Base-by-base conservation (phyloP, 2,797 vertebrate species). In the Sciurus carolinensis region DNA sequence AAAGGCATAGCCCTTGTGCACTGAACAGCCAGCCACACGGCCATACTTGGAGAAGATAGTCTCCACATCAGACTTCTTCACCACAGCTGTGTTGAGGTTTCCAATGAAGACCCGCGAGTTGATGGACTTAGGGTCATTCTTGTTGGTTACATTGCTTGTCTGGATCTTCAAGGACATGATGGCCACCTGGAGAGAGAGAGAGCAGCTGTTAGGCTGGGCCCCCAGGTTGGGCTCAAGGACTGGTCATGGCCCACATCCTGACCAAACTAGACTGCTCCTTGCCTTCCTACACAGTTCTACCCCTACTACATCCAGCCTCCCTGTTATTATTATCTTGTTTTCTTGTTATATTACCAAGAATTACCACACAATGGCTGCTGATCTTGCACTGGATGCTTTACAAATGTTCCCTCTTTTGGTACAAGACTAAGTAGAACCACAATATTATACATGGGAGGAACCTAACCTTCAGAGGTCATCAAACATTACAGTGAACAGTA, bases 31-130 rank as follows among this genome's bases (percentile, higher is more conserved):
- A 0, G 99, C 98, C 95, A 99, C 99, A 0, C 99, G 98, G 76
- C 99, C 99, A 0, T 99, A 99, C 98, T 99, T 99, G 80, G 99
- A 99, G 98, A 99, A 99, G 96, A 99, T 99, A 96, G 98, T 99
- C 98, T 99, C 99, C 81, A 99, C 99, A 1, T 99, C 99, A 0
- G 99, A 99, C 98, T 99, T 99, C 98, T 99, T 99, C 97, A 99
- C 99, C 98, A 99, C 98, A 0, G 99, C 99, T 13, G 99, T 99
- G 98, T 99, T 99, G 90, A 99, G 99, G 98, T 99, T 99, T 90
- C 99, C 99, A 33, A 99, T 99, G 97, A 99, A 99, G 96, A 99
- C 99, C 20, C 99, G 98, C 9, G 99, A 99, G 98, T 99, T 99
- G 98, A 99, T 99, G 92, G 99, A 99, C 97, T 99, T 99, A 80